Evolutionary conservation across 2,113 vertebrate species (phyloP).

Genomic region (Acrocephalus kingi): DNA sequence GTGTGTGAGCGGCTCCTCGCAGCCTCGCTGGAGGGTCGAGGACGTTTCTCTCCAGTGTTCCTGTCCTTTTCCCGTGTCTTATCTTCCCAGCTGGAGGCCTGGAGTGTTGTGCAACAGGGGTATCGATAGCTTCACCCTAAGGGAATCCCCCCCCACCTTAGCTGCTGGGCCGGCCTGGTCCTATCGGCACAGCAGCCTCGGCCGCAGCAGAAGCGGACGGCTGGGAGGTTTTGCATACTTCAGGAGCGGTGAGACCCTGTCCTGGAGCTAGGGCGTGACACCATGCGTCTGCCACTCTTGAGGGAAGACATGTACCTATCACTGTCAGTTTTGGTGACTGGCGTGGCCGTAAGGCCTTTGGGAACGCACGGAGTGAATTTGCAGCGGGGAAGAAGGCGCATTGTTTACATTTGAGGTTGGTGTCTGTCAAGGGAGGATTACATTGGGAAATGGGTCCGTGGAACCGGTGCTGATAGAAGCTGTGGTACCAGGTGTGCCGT

Average conservation of each 20-base stretch:
- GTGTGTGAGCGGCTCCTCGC: accelerated
- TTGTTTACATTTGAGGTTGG: accelerated
- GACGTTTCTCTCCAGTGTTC: accelerated
- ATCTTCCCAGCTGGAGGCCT: accelerated
- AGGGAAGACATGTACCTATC: accelerated
- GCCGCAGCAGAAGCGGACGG: accelerated
- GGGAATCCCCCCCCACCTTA: background rate
- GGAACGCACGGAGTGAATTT: accelerated
- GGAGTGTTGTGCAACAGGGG: accelerated
- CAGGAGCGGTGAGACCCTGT: accelerated
- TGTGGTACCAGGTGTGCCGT: accelerated
- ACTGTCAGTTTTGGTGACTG: accelerated
- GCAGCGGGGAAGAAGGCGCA: accelerated
- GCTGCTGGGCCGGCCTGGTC: background rate
- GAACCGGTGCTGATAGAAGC: background rate
- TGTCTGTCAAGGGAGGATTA: accelerated
- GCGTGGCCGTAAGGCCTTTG: accelerated
- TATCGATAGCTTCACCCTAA: accelerated
- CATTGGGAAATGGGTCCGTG: accelerated
- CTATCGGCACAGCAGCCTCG: accelerated
- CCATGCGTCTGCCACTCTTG: accelerated
- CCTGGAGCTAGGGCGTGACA: background rate
- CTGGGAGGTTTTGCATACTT: accelerated
- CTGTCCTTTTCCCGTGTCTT: accelerated
- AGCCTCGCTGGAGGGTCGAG: accelerated